These are phyloP conservation scores for Drosophila bocqueti DNA, from an alignment of 1,140 invertebrate species.

Conservation along the genomic window DNA sequence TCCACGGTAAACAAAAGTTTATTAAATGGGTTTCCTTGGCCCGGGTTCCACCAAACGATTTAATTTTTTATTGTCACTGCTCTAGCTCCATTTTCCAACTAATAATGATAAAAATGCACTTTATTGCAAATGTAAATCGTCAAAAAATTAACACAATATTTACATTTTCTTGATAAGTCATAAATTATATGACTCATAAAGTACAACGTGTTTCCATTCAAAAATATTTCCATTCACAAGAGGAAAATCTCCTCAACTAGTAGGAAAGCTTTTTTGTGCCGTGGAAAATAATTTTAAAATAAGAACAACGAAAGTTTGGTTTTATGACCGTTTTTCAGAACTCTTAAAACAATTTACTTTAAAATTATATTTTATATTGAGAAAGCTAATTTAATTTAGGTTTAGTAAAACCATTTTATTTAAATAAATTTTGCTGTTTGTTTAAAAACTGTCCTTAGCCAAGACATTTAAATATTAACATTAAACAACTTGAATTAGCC, in stretches of 20 bases:
- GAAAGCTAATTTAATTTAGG: no score
- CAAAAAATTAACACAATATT: background rate
- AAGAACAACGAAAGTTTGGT: background rate
- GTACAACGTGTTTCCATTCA: constrained; percentile 15
- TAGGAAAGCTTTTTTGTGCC: background rate
- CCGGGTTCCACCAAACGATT: no score
- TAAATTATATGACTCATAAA: constrained; percentile 4
- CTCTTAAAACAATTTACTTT: background rate
- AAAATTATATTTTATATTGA: no score
- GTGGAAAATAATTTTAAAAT: background rate
- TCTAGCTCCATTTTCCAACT: background rate
- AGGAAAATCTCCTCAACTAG: constrained; percentile 1
- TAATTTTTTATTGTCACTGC: background rate
- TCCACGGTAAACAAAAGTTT: constrained; percentile 40
- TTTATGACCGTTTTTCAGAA: background rate
- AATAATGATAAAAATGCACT: background rate
- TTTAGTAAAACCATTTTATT: no score
- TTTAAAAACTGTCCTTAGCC: no score
- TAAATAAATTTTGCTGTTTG: no score
- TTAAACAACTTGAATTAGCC: no score
- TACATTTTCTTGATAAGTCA: background rate
- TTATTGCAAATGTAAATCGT: background rate
- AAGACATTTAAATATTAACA: no score
- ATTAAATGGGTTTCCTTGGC: constrained; percentile 8
- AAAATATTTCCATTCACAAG: constrained; percentile 10